Evolutionary conservation across 2,113 vertebrate genomes (phyloP).

Genomic region (Hippopotamus amphibius): DNA sequence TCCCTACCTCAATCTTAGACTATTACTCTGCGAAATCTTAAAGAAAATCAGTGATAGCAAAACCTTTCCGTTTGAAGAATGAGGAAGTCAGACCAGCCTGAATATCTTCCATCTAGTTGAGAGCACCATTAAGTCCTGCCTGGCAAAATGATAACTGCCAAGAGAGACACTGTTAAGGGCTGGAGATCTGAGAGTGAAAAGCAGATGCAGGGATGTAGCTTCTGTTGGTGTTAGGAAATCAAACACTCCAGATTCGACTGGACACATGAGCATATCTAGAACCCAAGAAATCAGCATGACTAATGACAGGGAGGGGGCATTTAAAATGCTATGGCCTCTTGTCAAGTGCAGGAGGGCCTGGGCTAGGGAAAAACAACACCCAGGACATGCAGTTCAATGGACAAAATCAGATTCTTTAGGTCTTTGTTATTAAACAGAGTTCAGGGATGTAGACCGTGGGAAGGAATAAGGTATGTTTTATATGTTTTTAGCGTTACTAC

Average conservation of each 20-base stretch:
- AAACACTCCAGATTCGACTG: neutral
- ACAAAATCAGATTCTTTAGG: neutral
- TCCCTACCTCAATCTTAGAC: slow-evolving; percentile 9
- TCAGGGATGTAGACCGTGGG: neutral
- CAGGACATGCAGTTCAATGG: neutral
- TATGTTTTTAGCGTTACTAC: neutral
- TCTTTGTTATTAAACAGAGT: neutral
- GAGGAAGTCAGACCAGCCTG: neutral
- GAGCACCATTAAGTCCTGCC: neutral
- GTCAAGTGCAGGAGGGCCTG: neutral
- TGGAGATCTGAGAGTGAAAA: neutral
- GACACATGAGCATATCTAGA: neutral
- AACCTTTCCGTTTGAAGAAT: slow-evolving; percentile 60
- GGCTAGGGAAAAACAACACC: neutral
- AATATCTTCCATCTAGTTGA: slow-evolving; percentile 31
- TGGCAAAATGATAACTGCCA: neutral
- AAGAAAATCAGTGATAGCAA: slow-evolving; percentile 35
- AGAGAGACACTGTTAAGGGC: neutral
- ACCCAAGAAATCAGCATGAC: slow-evolving; percentile 42
- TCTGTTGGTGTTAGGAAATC: neutral
- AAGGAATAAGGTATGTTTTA: neutral
- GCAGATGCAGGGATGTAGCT: neutral
- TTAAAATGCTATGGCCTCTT: neutral
- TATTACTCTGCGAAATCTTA: slow-evolving; percentile 29
- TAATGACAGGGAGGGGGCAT: neutral